Conservation (phyloP, 1,140 invertebrate species). For the Drosophila mojavensis region DNA sequence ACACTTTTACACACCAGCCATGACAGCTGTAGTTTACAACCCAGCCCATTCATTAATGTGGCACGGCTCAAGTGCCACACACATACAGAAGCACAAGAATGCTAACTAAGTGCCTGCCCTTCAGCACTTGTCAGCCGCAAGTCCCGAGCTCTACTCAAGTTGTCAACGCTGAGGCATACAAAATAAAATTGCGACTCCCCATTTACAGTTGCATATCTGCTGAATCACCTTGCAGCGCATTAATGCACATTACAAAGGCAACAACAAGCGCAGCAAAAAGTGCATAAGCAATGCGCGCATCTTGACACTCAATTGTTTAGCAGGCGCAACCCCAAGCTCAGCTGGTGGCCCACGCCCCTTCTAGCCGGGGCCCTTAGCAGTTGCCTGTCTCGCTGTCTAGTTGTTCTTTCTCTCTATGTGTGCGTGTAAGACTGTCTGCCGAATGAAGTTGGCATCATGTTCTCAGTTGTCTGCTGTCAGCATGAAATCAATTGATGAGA, state of each 20-base stretch:
- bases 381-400: constrained; percentile 7
- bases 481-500: constrained; percentile 67
- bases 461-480: constrained; percentile 59
- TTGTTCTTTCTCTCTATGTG: too few relatives aligned
- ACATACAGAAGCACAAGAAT: constrained; percentile 2
- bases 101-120: constrained; percentile 51
- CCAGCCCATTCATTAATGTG: constrained; percentile 50
- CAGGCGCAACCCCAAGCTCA: background rate
- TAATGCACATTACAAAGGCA: constrained; percentile 36
- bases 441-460: constrained; percentile 48
- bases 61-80: constrained; percentile 25
- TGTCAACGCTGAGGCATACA: constrained; percentile 27
- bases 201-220: constrained; percentile 41
- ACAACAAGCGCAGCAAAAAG: constrained; percentile 29
- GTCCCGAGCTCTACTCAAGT: constrained; percentile 21
- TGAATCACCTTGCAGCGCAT: constrained; percentile 63
- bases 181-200: constrained; percentile 20
- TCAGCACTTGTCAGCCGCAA: constrained; percentile 51
- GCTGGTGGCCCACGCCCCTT: background rate
- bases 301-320: constrained; percentile 67
- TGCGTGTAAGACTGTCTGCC: constrained; percentile 22
- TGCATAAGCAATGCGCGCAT: constrained; percentile 55
- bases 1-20: constrained; percentile 20
- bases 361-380: background rate
- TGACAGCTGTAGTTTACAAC: constrained; percentile 35